Evolutionary conservation across 2,888 invertebrate genomes (phyloP).

Genomic region (Neocrepidodera transversa): DNA sequence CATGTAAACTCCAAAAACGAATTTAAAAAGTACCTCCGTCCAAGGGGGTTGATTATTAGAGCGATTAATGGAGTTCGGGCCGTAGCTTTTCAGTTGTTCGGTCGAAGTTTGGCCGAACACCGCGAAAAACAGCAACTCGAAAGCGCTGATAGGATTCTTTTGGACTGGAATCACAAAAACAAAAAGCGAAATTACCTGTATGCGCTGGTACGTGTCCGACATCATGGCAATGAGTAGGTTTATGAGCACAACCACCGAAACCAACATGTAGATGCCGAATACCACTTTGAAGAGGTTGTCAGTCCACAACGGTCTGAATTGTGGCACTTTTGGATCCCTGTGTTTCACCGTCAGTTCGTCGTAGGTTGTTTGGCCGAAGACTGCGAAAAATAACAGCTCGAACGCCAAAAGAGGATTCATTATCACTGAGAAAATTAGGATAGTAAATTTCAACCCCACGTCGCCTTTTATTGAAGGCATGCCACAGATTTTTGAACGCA

Average conservation of each 20-base stretch:
- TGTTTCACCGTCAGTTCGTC: conserved; percentile 75
- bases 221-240: conserved; percentile 99
- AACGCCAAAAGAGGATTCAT: conserved; percentile 91
- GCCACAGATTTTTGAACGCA: conserved; percentile 33
- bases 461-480: conserved; percentile 16
- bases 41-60: conserved; percentile 72
- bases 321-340: conserved; percentile 74
- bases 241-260: conserved; percentile 96
- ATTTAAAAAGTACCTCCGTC: conserved; percentile 88
- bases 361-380: conserved; percentile 93
- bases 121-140: conserved; percentile 98
- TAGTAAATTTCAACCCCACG: conserved; percentile 29
- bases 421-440: conserved; percentile 67
- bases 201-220: conserved; percentile 99
- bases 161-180: conserved; percentile 77
- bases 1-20: conserved; percentile 94
- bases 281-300: conserved; percentile 88
- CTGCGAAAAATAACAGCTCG: conserved; percentile 97
- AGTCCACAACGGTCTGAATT: conserved; percentile 83
- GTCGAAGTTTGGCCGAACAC: conserved; percentile 94
- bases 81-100: conserved; percentile 76
- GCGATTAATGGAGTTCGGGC: conserved; percentile 52
- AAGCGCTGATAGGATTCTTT: conserved; percentile 90
- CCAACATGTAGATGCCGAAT: conserved; percentile 97
- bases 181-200: conserved; percentile 80